Base-by-base conservation (phyloP, 2,797 vertebrate genomes). In the Rhinichthys osculus region DNA sequence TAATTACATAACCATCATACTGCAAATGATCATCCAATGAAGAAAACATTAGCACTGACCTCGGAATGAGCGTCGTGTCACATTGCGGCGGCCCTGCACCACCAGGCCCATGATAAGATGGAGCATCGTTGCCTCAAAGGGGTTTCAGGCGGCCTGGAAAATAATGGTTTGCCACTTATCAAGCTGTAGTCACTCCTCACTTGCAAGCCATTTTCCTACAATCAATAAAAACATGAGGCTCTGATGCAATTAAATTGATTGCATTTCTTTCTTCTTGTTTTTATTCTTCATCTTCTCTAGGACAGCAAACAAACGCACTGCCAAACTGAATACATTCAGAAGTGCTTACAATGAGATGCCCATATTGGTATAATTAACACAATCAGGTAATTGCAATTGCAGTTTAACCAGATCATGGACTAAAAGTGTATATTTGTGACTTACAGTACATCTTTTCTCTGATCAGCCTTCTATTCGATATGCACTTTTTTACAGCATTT, bases 131-230 rank as follows among this genome's bases (percentile, higher is more conserved):
- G 69, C 83, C 84, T 90, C 85, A 27, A 82, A 84, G 89, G 88
- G 84, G 84, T 90, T 87, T 85, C 66, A 59, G 79, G 40, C 81
- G 47, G 74, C 70, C 81, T 42, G 23, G 67, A 84, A 89, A 88
- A 90, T 86, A 88, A 90, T 87, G 85, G 67, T 85, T 85, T 89
- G 72, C 86, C 86, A 89, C 88, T 90, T 89, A 90, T 87, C 87
- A 82, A 87, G 79, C 78, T 87, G 88, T 87, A 87, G 62, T 89
- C 86, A 89, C 83, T 81, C 50, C 87, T 83, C 47, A 67, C 86
- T 72, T 83, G 85, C 83, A 83, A 88, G 42, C 84, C 82, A 69
- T 87, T 83, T 87, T 85, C 82, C 73, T 88, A 27, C 64, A 74
- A 90, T 91, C 83, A 85, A 85, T 78, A 86, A 81, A 86, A 87